A percentile compares a stretch with the other conserved stretches of the same genome.
Evolutionary conservation across 2,113 vertebrate species (phyloP).

Genomic region (Mesoclemmys tuberculata): DNA sequence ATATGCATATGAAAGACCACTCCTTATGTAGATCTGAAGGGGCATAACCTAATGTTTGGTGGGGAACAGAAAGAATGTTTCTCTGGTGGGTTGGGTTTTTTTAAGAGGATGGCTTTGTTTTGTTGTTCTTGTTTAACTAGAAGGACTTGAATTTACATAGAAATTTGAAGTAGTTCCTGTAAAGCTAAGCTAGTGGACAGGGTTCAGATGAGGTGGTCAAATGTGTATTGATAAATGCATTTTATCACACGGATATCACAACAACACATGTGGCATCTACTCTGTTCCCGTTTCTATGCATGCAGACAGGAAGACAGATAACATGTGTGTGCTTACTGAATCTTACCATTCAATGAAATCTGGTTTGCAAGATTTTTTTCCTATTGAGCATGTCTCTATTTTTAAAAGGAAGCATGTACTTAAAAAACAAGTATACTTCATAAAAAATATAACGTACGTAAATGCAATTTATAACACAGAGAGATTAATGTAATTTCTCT

Average conservation of each 20-base stretch:
- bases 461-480: not conserved
- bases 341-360: not conserved
- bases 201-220: not conserved
- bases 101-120: not conserved
- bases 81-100: not conserved
- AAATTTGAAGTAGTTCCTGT: not conserved
- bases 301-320: not conserved
- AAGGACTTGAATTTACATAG: not conserved
- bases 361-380: not conserved
- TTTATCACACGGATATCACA: not conserved
- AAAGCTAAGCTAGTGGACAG: not conserved
- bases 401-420: rapidly evolving
- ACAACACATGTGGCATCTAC: not conserved
- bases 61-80: not conserved
- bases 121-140: not conserved
- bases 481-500: conserved; percentile 11
- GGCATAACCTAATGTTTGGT: not conserved
- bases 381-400: not conserved
- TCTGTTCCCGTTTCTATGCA: not conserved
- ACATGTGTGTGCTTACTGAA: not conserved
- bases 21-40: not conserved
- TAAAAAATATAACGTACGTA: not conserved
- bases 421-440: not conserved
- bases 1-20: not conserved
- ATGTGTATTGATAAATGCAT: not conserved